phyloP scores from a whole-genome alignment of 2,797 vertebrate genomes.

The Sebastes cheni region DNA sequence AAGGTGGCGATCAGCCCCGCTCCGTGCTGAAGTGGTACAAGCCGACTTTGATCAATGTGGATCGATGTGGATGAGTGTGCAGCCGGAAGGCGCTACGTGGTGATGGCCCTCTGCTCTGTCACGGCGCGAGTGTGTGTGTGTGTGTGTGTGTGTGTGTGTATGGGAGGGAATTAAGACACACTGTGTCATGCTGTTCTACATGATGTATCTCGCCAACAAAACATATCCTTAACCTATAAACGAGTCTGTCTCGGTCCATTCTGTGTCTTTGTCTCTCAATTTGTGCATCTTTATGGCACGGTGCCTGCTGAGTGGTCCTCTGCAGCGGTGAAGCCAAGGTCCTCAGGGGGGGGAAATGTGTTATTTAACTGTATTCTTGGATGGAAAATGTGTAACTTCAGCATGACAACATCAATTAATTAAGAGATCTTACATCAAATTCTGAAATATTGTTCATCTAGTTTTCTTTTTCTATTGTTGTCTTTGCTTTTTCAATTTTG shows the following conservation, averaged over 20 bases:
- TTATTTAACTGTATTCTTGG: not conserved
- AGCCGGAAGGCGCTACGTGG: slow-evolving; percentile 64
- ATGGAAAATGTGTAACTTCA: not conserved
- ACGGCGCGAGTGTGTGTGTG: slow-evolving; percentile 15
- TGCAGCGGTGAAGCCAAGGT: not conserved
- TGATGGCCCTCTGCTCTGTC: slow-evolving; percentile 52
- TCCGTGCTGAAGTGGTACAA: slow-evolving; percentile 69
- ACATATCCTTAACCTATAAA: slow-evolving; percentile 52
- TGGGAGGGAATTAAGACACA: slow-evolving; percentile 54
- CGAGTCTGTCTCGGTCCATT: slow-evolving; percentile 16
- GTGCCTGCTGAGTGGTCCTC: not conserved
- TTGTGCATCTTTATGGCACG: not conserved
- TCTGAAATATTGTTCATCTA: not conserved
- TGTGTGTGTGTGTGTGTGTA: slow-evolving; percentile 13
- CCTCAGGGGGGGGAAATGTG: not conserved
- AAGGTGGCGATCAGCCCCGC: slow-evolving; percentile 38
- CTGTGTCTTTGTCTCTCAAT: slow-evolving; percentile 1
- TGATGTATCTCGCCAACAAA: slow-evolving; percentile 38
- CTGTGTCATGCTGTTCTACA: slow-evolving; percentile 49
- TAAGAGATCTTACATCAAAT: not conserved
- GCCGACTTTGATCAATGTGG: slow-evolving; percentile 72
- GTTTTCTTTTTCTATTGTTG: not conserved
- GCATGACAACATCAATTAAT: slow-evolving; percentile 1
- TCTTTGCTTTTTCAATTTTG: not conserved
- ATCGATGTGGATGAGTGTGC: slow-evolving; percentile 77